Conservation (phyloP, 2,888 invertebrate genomes). For the Ophion obscuratus region DNA sequence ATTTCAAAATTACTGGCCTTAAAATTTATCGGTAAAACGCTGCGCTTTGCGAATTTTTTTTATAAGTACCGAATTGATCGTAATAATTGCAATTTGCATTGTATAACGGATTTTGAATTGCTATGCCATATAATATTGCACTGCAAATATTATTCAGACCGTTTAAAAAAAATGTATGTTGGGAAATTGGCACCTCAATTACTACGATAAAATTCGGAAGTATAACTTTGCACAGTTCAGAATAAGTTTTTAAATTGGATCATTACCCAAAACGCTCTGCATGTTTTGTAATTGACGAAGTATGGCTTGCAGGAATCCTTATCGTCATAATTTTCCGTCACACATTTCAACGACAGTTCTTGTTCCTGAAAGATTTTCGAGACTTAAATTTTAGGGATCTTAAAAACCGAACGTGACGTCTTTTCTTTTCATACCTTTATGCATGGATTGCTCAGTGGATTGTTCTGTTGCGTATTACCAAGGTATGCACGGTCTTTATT, state of each 20-base stretch:
- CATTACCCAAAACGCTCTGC: conserved; percentile 93
- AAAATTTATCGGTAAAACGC: too few relatives aligned
- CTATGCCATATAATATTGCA: background rate
- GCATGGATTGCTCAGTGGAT: conserved; percentile 83
- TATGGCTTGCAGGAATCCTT: conserved; percentile 87
- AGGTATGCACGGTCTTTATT: conserved; percentile 52
- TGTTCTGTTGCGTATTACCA: conserved; percentile 58
- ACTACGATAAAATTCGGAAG: background rate
- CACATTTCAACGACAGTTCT: conserved; percentile 89
- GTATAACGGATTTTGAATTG: too few relatives aligned
- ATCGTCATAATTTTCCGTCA: conserved; percentile 89
- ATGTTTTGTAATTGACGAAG: conserved; percentile 92
- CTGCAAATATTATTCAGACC: background rate
- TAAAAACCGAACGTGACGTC: background rate
- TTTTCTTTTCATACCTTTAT: conserved; percentile 76
- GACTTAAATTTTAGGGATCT: background rate
- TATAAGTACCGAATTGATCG: background rate
- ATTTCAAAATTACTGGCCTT: too few relatives aligned
- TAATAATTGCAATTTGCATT: too few relatives aligned
- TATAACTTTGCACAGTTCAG: background rate
- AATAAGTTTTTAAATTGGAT: background rate
- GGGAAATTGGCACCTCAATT: background rate
- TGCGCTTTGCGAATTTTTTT: background rate
- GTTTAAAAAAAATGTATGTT: background rate
- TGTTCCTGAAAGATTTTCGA: conserved; percentile 88